These are phyloP conservation scores for Pterocles orientalis DNA, from an alignment of 2,113 vertebrate species.

Conservation along the genomic window DNA sequence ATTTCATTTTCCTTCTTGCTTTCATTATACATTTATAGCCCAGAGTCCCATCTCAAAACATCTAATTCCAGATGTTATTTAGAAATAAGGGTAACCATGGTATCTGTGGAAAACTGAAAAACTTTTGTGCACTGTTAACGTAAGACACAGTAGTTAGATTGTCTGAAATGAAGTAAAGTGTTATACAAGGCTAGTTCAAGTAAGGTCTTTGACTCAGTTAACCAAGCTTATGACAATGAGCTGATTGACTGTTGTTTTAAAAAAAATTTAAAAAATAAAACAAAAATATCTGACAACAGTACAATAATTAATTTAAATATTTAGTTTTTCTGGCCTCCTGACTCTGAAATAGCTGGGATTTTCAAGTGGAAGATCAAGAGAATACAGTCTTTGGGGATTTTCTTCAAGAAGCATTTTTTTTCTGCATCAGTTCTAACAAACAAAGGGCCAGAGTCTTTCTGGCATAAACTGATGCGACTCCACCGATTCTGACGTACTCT, in stretches of 20 bases:
- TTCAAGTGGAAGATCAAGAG: not conserved
- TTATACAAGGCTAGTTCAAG: conserved; percentile 52
- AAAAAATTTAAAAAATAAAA: not conserved
- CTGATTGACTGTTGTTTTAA: conserved; percentile 15
- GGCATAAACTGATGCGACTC: not conserved
- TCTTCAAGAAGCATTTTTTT: not conserved
- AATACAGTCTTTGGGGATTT: not conserved
- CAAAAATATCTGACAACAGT: not conserved
- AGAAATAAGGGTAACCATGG: conserved; percentile 64
- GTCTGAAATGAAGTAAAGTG: conserved; percentile 32
- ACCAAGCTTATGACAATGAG: conserved; percentile 18
- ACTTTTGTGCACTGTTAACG: conserved; percentile 56
- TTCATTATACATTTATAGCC: conserved; percentile 13
- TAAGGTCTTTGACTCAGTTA: conserved; percentile 44
- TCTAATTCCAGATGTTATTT: conserved; percentile 74
- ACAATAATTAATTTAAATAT: conserved; percentile 21
- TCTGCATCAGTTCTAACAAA: not conserved
- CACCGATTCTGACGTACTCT: not conserved
- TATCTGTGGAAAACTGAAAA: conserved; percentile 69
- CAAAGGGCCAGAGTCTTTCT: not conserved
- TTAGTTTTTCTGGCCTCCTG: not conserved
- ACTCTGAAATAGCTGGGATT: not conserved
- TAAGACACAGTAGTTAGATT: conserved; percentile 53
- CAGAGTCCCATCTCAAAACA: conserved; percentile 11
- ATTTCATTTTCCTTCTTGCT: conserved; percentile 35